Base-by-base conservation (phyloP, 2,888 invertebrate species). In the Galeopsomyia nigrocyanea region DNA sequence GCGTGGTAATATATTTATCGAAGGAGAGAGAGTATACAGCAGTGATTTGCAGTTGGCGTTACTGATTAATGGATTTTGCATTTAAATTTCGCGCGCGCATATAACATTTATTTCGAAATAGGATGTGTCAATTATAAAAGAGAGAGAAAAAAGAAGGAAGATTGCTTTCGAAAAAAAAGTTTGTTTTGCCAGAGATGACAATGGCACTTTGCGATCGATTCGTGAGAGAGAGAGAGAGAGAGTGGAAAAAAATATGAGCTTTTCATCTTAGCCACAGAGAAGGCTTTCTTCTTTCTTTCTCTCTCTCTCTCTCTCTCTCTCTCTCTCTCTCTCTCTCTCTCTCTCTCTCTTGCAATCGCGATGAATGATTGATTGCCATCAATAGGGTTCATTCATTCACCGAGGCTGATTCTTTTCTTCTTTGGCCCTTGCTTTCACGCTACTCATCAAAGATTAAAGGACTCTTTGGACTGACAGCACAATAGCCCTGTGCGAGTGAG, bases 361-460 rank as follows among this genome's bases (percentile, higher is more conserved):
- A 53, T 62, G 57, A 68, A 74, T 68, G 74, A 74, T 74, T 65
- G 74, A 74, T 68, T 74, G 68, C 51, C 65, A 68, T 69, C 64
- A 74, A 71, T 74, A 71, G 64, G 53, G 67, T 39, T 39, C 10
- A 58, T 17, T 56, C 22, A 71, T 68, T 70, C 70, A 68, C 19
- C 39, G 14, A 53, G 49, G 46, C 46, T 39, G 50, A 66, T 60
- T 67, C 49, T 65, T 62, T 71, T 68, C 31, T 53, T 63, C 56
- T 55, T 26, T 19, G 55, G 49, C 49, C 17, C 68, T 9, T 58
- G 46, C 65, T 71, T 71, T 71, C 57, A 58, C 53, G 53, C 31
- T 56, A 26, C 65, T 74, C 70, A 60, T 71, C 67, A 67, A 67
- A 74, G 70, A 67, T 71, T 73, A 70, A 73, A 70, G 62, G 73